Conservation (phyloP, 2,797 vertebrate species). For the Acanthornis magna region DNA sequence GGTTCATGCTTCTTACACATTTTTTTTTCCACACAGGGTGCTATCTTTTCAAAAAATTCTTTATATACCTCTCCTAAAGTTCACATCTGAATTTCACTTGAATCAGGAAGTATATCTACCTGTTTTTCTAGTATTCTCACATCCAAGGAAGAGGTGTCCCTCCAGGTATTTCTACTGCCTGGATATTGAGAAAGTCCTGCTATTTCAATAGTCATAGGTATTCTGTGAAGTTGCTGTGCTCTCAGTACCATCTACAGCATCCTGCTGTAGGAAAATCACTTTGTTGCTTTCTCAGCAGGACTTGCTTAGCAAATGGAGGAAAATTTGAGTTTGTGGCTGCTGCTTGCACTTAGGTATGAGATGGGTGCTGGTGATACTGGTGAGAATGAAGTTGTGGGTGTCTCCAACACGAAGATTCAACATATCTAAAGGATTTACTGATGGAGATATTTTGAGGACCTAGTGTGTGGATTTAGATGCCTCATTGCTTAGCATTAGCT, state of each 20-base stretch:
- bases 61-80: background rate
- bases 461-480: background rate
- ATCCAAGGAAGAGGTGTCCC: background rate
- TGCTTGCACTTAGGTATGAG: background rate
- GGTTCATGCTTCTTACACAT: background rate
- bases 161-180: background rate
- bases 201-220: rapidly evolving
- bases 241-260: background rate
- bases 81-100: background rate
- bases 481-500: background rate
- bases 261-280: background rate
- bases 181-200: background rate
- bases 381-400: background rate
- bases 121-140: background rate
- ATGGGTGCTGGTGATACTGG: background rate
- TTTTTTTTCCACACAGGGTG: background rate
- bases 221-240: background rate
- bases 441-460: background rate
- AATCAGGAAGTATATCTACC: background rate
- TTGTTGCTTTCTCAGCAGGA: background rate
- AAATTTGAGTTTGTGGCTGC: background rate
- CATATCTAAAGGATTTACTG: background rate
- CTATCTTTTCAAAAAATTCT: background rate
- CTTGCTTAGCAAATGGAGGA: background rate
- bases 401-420: background rate